These are phyloP conservation scores for Umimayanthus chanpuru DNA, from an alignment of 92 coral and sea anemone genomes.

Conservation along the genomic window DNA sequence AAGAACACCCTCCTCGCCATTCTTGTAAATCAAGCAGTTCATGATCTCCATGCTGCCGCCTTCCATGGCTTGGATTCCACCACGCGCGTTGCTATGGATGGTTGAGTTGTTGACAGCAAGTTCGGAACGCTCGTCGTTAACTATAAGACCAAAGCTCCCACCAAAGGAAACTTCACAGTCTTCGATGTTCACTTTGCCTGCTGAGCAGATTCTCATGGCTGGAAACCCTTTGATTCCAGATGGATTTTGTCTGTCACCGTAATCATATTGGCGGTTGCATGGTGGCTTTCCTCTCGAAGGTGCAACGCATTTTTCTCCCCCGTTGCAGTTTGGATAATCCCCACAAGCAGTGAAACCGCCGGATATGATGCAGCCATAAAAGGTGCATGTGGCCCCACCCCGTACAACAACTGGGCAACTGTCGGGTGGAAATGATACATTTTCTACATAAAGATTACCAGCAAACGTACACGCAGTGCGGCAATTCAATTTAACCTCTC, in stretches of 20 bases:
- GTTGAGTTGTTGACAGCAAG: constrained; percentile 13
- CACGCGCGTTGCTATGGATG: constrained; percentile 34
- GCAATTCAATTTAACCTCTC: constrained; percentile 28
- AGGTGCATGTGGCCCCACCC: not conserved
- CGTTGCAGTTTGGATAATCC: constrained; percentile 81
- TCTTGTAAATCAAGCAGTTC: constrained; percentile 62
- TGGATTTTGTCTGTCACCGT: constrained; percentile 36
- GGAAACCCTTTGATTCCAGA: constrained; percentile 61
- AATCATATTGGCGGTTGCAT: constrained; percentile 62
- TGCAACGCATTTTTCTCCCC: constrained; percentile 76
- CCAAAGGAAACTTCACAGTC: constrained; percentile 61
- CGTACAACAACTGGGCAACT: constrained; percentile 26
- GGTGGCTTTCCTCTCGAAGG: constrained; percentile 39
- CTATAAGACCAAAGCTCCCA: constrained; percentile 65
- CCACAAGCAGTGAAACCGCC: constrained; percentile 65
- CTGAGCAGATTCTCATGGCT: constrained; percentile 47
- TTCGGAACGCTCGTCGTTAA: constrained; percentile 1
- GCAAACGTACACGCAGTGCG: not conserved
- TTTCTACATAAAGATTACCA: constrained; percentile 56
- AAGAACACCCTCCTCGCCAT: constrained; percentile 69
- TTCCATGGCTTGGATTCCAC: constrained; percentile 30
- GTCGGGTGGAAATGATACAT: constrained; percentile 50
- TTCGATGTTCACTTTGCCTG: constrained; percentile 49
- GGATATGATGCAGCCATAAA: constrained; percentile 62
- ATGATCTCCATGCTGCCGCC: constrained; percentile 44